Percentiles rank a stretch among this genome's conserved stretches.
Conservation (phyloP, 2,113 vertebrate genomes). For the Phainopepla nitens region DNA sequence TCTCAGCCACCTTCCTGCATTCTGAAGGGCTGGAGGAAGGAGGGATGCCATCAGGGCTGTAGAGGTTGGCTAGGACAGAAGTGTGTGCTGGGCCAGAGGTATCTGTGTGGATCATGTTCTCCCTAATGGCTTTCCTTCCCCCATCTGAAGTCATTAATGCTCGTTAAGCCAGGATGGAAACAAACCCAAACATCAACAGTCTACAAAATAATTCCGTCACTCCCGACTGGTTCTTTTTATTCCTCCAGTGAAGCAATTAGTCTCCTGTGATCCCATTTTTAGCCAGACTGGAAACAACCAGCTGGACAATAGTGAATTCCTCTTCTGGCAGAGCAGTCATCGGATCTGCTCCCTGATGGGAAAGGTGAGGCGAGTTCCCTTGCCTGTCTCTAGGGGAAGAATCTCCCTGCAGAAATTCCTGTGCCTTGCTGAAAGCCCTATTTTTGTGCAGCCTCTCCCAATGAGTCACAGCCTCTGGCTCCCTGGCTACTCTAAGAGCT, state of each 20-base stretch:
- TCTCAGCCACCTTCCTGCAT: not conserved
- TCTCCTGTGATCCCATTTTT: constrained; percentile 27
- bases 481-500: not conserved
- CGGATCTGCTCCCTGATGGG: not conserved
- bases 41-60: not conserved
- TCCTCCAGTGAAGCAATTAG: not conserved
- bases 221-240: not conserved
- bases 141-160: constrained; percentile 34
- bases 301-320: not conserved
- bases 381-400: not conserved
- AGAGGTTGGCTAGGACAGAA: not conserved
- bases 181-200: constrained; percentile 61
- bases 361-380: not conserved
- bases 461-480: constrained; percentile 9
- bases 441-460: not conserved
- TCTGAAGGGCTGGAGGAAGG: not conserved
- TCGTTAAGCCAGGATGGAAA: constrained; percentile 51
- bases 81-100: not conserved
- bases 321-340: not conserved
- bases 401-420: not conserved
- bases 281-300: constrained; percentile 1
- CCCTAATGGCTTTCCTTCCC: constrained; percentile 1
- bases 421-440: not conserved
- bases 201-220: constrained; percentile 14
- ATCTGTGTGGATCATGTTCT: not conserved